Evolutionary conservation across 2,797 vertebrate species (phyloP).

Genomic region (Gymnothorax reevesii): DNA sequence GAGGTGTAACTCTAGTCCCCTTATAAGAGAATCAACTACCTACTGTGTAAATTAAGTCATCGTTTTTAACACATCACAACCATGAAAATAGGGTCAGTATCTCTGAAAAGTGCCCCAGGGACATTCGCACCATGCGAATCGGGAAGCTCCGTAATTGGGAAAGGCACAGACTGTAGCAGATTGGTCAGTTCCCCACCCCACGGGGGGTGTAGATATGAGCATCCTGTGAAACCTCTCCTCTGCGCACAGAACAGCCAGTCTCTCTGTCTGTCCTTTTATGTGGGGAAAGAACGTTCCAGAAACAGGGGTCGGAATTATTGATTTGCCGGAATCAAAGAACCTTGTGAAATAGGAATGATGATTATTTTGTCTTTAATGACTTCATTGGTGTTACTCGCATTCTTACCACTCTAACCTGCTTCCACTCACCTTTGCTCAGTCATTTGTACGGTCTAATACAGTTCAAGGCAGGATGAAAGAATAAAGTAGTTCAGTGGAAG

Average conservation of each 20-base stretch:
- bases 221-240: background rate
- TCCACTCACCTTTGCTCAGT: background rate
- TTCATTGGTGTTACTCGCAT: background rate
- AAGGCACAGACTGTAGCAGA: background rate
- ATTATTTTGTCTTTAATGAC: background rate
- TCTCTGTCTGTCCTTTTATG: background rate
- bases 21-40: background rate
- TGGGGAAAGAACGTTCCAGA: background rate
- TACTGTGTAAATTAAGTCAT: background rate
- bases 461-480: background rate
- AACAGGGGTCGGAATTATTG: background rate
- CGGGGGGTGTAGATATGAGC: background rate
- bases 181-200: background rate
- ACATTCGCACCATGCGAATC: background rate
- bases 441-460: background rate
- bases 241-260: background rate
- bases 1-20: background rate
- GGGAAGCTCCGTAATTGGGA: background rate
- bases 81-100: background rate
- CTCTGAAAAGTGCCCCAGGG: background rate
- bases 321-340: conserved; percentile 1
- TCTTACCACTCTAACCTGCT: background rate
- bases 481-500: background rate
- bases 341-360: conserved; percentile 15
- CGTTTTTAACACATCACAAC: background rate